Evolutionary conservation across 2,113 vertebrate species (phyloP).

Genomic region (Hippopotamus amphibius): DNA sequence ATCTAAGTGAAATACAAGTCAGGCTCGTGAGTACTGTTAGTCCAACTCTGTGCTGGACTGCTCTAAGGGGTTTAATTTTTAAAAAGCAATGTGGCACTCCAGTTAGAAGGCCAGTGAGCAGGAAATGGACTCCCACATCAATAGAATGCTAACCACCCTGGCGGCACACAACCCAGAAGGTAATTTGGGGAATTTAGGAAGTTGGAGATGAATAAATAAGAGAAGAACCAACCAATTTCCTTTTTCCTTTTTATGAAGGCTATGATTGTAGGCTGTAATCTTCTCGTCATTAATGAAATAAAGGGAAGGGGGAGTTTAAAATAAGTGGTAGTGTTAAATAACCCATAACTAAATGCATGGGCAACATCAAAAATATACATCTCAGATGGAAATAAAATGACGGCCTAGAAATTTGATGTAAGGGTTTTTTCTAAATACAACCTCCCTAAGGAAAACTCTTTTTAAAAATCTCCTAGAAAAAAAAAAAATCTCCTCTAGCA

Average conservation of each 20-base stretch:
- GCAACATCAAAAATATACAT: neutral
- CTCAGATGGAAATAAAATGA: neutral
- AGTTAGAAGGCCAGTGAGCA: slow-evolving; percentile 32
- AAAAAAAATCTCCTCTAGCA: neutral
- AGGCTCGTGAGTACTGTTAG: neutral
- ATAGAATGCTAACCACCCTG: slow-evolving; percentile 55
- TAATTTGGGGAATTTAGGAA: slow-evolving; percentile 72
- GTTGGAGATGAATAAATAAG: slow-evolving; percentile 71
- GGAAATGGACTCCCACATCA: slow-evolving; percentile 76
- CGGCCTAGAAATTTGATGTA: neutral
- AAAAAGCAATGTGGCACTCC: slow-evolving; percentile 53
- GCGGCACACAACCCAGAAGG: slow-evolving; percentile 60
- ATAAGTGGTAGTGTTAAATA: slow-evolving; percentile 60
- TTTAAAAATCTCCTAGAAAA: neutral
- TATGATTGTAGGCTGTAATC: slow-evolving; percentile 62
- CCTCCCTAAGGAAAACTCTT: neutral
- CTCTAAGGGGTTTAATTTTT: slow-evolving; percentile 63
- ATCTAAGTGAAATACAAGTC: slow-evolving; percentile 17
- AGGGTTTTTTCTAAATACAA: neutral
- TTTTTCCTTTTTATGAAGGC: slow-evolving; percentile 66
- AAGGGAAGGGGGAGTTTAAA: slow-evolving; percentile 26
- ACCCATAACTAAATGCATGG: slow-evolving; percentile 41
- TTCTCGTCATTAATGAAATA: slow-evolving; percentile 67
- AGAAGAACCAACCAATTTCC: slow-evolving; percentile 75
- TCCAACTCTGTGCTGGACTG: slow-evolving; percentile 15